Evolutionary conservation across 2,888 invertebrate species (phyloP), one percentile per base, ranked within the genome.

Genomic region (Drosophila lutescens): DNA sequence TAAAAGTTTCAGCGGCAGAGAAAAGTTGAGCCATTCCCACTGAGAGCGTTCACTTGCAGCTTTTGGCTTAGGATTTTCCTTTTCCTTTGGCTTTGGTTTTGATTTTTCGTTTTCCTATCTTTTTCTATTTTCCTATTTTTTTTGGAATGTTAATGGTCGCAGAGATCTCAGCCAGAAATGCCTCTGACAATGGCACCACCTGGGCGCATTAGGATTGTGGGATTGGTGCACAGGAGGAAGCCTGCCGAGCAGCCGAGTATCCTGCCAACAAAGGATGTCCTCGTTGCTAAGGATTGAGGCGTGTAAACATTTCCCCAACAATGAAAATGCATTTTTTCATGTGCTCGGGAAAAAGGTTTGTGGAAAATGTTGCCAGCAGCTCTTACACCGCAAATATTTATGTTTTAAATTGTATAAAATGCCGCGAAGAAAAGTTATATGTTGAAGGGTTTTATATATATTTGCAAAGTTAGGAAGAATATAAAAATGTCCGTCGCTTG

Each of bases 131-230:
- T 26, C 9, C n/a, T 46, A 38, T 46, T n/a, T 34, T 34, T 60
- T 59, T 34, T 5, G 51, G 49, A 61, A 56, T 50, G 20, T 47
- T 47, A 51, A 46, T 65, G 67, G 51, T 17, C 26, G 2, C 53
- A 23, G 63, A 47, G 67, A 67, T 58, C 53, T 60, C 43, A 63
- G 61, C 67, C 50, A 56, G 56, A 73, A 76, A 54, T 70, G 66
- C 65, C 54, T 58, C 57, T 74, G 63, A 62, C 77, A 74, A 71
- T 71, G 62, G 41, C 55, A 50, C 43, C 57, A 82, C 77, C 78
- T 78, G 74, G 40, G 77, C 62, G 77, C 79, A 77, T 63, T 73
- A 72, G 72, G 77, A 47, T 47, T 79, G 76, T 73, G 70, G 70
- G 77, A 47, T 47, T 79, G 76, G 75, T 67, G 58, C 74, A 50